phyloP scores from a whole-genome alignment of 2,888 invertebrate species.

The Agonopterix subpropinquella region DNA sequence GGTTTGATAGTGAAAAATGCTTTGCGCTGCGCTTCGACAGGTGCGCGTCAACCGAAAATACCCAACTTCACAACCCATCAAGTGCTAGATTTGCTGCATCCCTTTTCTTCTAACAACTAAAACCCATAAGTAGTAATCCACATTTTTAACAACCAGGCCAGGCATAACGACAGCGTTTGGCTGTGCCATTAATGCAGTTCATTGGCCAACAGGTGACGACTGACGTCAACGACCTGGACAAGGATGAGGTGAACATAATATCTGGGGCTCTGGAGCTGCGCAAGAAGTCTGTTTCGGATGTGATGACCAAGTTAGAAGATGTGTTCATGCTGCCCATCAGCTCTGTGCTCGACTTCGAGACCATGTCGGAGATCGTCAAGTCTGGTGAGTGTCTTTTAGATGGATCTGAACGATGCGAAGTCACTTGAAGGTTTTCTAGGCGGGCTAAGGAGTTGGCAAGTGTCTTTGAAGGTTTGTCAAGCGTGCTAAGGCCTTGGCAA shows the following conservation, averaged over 20 bases:
- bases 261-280: slow-evolving; percentile 81
- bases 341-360: slow-evolving; percentile 94
- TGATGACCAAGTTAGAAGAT: slow-evolving; percentile 98
- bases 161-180: neutral
- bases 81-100: too few species aligned
- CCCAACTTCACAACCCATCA: too few species aligned
- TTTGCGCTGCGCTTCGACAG: too few species aligned
- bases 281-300: slow-evolving; percentile 87
- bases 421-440: too few species aligned
- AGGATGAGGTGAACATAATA: slow-evolving; percentile 97
- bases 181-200: neutral
- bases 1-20: too few species aligned
- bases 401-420: too few species aligned
- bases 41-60: too few species aligned
- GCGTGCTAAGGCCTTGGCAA: neutral
- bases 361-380: slow-evolving; percentile 97
- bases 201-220: slow-evolving; percentile 81
- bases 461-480: too few species aligned
- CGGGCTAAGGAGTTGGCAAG: neutral
- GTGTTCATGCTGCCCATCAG: slow-evolving; percentile 97
- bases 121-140: neutral
- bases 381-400: slow-evolving; percentile 76
- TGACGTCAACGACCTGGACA: slow-evolving; percentile 91
- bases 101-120: too few species aligned
- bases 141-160: neutral